Base-by-base conservation (phyloP, 2,797 vertebrate genomes). In the Falco peregrinus region DNA sequence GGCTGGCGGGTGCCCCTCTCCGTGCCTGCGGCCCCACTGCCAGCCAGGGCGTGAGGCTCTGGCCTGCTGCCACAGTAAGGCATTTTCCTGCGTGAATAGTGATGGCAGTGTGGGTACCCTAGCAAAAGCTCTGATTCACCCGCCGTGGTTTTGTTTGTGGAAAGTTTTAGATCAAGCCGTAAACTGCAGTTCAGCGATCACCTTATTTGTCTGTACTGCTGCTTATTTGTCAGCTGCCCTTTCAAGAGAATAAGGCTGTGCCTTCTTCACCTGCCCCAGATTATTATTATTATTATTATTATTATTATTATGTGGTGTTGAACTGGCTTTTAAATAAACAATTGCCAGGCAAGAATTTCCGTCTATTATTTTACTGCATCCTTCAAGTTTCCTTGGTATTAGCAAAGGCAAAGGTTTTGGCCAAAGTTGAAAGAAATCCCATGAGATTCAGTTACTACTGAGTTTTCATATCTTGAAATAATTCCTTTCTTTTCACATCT, bases 351-450 rank as follows among this genome's bases (percentile, higher is more conserved):
- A 78, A 93, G 86, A 56, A 79, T 64, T 94, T 95, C 54, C 22
- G 3, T 71, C 83, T 88, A 75, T 89, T 96, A 43, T 96, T 93
- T 89, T 73, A 19, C 51, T 59, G 45, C 71, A 48, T 93, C 67
- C 67, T 93, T 92, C 54, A 70, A 19, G n/a, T 87, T 93, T 85
- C 71, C 71, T 85, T 75, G n/a, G 33, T 51, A 65, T 89, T 81
- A 83, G 48, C 37, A 67, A 31, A 90, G 79, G 68, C 43, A 83
- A 95, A 84, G 35, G 5, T 90, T 87, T 92, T 95, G 81, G 56
- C 45, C 45, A 56, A 73, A 69, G 14, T 31, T 85, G 64, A 92
- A 84, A 92, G 78, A 83, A 91, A 73, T 31, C 19, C 16, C 35
- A 26, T 60, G 9, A 87, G 28, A 84, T 57, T 69, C 43, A 16